Evolutionary conservation across 2,113 vertebrate genomes (phyloP).

Genomic region (Calonectris borealis): DNA sequence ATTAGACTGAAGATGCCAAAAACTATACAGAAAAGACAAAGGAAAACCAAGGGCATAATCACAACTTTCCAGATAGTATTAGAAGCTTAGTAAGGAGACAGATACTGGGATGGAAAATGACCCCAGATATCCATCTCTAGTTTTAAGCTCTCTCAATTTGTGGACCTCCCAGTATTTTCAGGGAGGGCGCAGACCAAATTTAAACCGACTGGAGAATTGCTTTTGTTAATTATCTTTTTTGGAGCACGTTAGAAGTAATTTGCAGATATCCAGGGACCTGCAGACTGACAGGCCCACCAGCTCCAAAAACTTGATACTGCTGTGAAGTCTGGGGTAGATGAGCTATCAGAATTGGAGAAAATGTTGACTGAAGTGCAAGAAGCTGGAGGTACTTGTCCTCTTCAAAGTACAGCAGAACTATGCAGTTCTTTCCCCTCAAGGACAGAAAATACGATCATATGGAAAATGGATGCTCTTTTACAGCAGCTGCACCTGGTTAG

Average conservation of each 20-base stretch:
- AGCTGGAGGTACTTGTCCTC: neutral
- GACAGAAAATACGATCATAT: neutral
- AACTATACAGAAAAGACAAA: neutral
- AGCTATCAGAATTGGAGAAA: neutral
- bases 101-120: neutral
- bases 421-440: neutral
- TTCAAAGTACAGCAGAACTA: neutral
- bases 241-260: neutral
- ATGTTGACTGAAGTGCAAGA: neutral
- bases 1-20: neutral
- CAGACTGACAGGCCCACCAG: neutral
- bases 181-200: neutral
- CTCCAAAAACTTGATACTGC: neutral
- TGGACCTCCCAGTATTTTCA: neutral
- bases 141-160: neutral
- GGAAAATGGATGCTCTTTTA: neutral
- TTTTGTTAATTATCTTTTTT: neutral
- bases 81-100: neutral
- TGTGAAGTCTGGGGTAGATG: neutral
- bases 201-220: neutral
- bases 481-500: conserved; percentile 18
- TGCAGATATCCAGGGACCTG: neutral
- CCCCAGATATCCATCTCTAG: no score
- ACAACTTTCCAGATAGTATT: neutral
- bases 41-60: neutral